These are phyloP conservation scores for Miltochrista miniata DNA, from an alignment of 2,888 invertebrate species.

Conservation along the genomic window DNA sequence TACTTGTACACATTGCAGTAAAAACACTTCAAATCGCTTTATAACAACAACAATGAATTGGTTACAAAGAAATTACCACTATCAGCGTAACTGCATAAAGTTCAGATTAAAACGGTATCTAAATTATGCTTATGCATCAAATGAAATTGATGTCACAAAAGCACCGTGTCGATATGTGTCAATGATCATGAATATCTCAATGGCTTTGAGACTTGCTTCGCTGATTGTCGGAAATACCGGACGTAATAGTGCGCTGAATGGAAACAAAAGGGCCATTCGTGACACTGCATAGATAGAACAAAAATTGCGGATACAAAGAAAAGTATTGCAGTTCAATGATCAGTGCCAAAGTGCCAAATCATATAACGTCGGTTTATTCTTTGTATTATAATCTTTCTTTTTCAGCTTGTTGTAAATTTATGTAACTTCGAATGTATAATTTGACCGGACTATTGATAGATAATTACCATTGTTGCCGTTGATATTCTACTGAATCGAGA, in stretches of 20 bases:
- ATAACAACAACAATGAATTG: constrained; percentile 18
- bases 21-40: constrained; percentile 33
- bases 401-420: too few species aligned
- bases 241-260: constrained; percentile 6
- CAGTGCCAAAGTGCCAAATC: too few species aligned
- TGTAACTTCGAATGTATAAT: too few species aligned
- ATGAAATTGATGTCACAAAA: constrained; percentile 36
- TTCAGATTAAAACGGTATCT: constrained; percentile 6
- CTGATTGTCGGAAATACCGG: constrained; percentile 21
- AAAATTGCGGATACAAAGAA: neutral
- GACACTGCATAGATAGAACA: constrained; percentile 4
- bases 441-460: too few species aligned
- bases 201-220: constrained; percentile 13
- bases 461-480: too few species aligned
- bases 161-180: constrained; percentile 25
- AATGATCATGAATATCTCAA: constrained; percentile 26
- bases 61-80: neutral
- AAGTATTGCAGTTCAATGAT: constrained; percentile 14
- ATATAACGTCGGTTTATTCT: too few species aligned
- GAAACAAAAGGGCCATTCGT: constrained; percentile 9
- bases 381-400: too few species aligned
- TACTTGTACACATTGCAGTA: constrained; percentile 25
- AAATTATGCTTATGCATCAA: constrained; percentile 23
- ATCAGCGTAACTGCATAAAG: neutral
- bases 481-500: too few species aligned